phyloP scores from a whole-genome alignment of 2,113 vertebrate species.

The Parus major region DNA sequence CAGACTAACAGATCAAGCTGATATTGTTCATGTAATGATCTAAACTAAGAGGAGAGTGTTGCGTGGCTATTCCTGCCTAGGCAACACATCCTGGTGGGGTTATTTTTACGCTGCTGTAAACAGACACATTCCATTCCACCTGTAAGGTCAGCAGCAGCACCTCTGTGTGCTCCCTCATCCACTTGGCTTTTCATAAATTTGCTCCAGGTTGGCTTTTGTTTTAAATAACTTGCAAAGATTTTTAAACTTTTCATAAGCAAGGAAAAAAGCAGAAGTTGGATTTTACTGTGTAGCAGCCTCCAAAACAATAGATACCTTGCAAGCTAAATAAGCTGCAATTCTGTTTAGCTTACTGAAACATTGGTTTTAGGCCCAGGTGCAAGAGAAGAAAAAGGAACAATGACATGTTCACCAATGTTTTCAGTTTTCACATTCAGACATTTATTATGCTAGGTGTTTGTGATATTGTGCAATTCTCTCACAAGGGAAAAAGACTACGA shows the following conservation, averaged over 20 bases:
- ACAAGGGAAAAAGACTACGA: neutral
- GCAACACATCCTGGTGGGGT: neutral
- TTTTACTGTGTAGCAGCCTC: neutral
- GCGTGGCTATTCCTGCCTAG: rapidly evolving
- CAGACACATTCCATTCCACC: neutral
- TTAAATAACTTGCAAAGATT: neutral
- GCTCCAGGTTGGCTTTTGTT: neutral
- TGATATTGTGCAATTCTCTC: neutral
- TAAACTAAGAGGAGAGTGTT: neutral
- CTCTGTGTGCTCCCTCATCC: rapidly evolving
- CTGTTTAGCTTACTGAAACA: neutral
- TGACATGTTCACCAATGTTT: neutral
- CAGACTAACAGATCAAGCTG: neutral
- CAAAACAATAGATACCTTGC: neutral
- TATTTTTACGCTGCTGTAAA: neutral
- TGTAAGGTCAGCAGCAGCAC: neutral
- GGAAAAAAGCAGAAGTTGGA: neutral
- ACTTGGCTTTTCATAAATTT: neutral
- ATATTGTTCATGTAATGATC: rapidly evolving
- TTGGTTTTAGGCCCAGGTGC: neutral
- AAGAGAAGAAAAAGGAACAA: neutral
- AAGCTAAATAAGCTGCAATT: neutral
- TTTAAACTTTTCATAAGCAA: neutral
- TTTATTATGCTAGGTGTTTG: neutral
- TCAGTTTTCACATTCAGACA: neutral